Conservation (phyloP, 2,888 invertebrate genomes). For the Ptycholaimellus sp. region DNA sequence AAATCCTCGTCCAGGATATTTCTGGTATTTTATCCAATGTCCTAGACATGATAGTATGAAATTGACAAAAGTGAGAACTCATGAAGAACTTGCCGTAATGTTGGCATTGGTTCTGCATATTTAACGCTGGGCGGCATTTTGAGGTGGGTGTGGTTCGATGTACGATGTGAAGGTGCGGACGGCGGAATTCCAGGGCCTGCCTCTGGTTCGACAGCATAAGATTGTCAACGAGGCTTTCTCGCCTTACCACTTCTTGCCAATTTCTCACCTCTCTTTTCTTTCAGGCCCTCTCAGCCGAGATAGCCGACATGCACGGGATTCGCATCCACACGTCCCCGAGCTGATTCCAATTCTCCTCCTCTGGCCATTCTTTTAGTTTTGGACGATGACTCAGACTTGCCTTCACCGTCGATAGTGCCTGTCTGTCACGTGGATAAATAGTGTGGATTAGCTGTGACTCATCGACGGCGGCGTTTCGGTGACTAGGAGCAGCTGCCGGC, state of each 20-base stretch:
- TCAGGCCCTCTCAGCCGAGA: conserved; percentile 51
- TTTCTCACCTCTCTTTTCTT: too few relatives aligned
- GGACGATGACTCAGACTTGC: too few relatives aligned
- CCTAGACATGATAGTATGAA: neutral
- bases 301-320: conserved; percentile 57
- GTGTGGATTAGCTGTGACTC: too few relatives aligned
- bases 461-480: too few relatives aligned
- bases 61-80: neutral
- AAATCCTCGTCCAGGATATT: conserved; percentile 25
- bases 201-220: conserved; percentile 24
- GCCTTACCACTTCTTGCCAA: conserved; percentile 33
- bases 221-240: conserved; percentile 11
- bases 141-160: conserved; percentile 32
- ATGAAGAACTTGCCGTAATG: neutral
- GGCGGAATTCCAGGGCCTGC: conserved; percentile 26
- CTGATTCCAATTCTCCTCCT: too few relatives aligned
- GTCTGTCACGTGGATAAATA: too few relatives aligned
- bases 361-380: too few relatives aligned
- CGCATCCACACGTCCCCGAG: conserved; percentile 52
- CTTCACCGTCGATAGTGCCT: too few relatives aligned
- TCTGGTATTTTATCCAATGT: conserved; percentile 17
- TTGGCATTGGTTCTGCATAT: neutral
- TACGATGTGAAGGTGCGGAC: conserved; percentile 28
- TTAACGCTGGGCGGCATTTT: conserved; percentile 4
- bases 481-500: too few relatives aligned